Evolutionary conservation across 2,113 vertebrate species (phyloP).

Genomic region (Osmerus mordax): DNA sequence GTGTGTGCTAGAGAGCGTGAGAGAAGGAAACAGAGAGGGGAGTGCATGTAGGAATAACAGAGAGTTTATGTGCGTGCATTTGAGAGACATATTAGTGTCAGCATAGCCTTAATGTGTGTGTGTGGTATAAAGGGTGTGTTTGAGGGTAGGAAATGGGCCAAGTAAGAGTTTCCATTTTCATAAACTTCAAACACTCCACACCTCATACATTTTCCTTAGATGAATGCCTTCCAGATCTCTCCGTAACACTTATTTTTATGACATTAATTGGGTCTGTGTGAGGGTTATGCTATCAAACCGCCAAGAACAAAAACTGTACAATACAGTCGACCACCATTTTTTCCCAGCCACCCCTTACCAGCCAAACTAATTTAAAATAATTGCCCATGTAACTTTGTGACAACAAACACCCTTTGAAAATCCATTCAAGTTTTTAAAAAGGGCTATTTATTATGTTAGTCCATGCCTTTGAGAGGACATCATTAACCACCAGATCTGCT

Average conservation of each 20-base stretch:
- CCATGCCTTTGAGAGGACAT: too few relatives aligned
- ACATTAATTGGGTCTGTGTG: slow-evolving; percentile 41
- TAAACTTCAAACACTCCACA: slow-evolving; percentile 53
- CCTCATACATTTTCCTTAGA: slow-evolving; percentile 54
- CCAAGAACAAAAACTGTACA: slow-evolving; percentile 48
- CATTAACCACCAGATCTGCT: too few relatives aligned
- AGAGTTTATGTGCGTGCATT: background rate
- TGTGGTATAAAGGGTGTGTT: slow-evolving; percentile 32
- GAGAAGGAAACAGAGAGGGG: background rate
- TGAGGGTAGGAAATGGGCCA: slow-evolving; percentile 48
- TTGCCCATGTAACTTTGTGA: slow-evolving; percentile 34
- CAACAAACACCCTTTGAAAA: slow-evolving; percentile 37
- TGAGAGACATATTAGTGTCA: slow-evolving; percentile 2
- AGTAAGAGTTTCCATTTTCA: slow-evolving; percentile 66
- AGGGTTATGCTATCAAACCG: slow-evolving; percentile 51
- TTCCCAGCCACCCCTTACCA: slow-evolving; percentile 6
- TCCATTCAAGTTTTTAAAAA: slow-evolving; percentile 30
- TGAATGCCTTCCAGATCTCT: slow-evolving; percentile 31
- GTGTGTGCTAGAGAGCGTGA: slow-evolving; percentile 1
- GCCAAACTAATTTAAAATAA: slow-evolving; percentile 9
- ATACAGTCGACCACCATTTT: slow-evolving; percentile 36
- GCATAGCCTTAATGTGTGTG: slow-evolving; percentile 15
- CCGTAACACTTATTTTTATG: slow-evolving; percentile 48
- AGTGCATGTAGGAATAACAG: too few relatives aligned
- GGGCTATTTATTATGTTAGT: too few relatives aligned